These are phyloP conservation scores for Chorisops tibialis DNA, from an alignment of 2,888 invertebrate species.

Conservation along the genomic window DNA sequence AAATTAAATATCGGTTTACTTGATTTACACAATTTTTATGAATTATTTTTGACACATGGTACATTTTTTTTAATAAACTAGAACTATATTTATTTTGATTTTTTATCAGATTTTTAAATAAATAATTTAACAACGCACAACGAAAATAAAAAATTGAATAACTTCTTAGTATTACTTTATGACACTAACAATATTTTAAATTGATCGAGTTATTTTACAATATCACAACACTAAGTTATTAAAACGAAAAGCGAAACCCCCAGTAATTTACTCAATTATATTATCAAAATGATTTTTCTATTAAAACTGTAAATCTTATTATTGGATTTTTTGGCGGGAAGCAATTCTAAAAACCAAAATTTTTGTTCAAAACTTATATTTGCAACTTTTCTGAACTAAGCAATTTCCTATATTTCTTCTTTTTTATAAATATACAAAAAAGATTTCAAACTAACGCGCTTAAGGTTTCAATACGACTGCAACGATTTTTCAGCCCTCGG, in stretches of 20 bases:
- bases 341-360: neutral
- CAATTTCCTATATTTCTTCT: neutral
- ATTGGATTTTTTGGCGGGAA: neutral
- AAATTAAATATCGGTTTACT: too few species aligned
- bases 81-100: too few species aligned
- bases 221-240: too few species aligned
- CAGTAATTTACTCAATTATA: neutral
- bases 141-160: too few species aligned
- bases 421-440: conserved; percentile 32
- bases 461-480: conserved; percentile 50
- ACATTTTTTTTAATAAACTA: too few species aligned
- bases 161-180: too few species aligned
- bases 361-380: neutral
- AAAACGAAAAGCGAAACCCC: too few species aligned
- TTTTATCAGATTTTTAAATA: neutral
- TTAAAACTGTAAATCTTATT: neutral
- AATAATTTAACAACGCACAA: neutral
- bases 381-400: neutral
- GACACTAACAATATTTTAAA: too few species aligned
- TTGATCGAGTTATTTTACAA: too few species aligned
- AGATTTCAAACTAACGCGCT: conserved; percentile 50
- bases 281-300: neutral
- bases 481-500: conserved; percentile 52
- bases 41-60: too few species aligned
- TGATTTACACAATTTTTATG: too few species aligned